phyloP scores from a whole-genome alignment of 2,113 vertebrate species.

The Cromileptes altivelis region DNA sequence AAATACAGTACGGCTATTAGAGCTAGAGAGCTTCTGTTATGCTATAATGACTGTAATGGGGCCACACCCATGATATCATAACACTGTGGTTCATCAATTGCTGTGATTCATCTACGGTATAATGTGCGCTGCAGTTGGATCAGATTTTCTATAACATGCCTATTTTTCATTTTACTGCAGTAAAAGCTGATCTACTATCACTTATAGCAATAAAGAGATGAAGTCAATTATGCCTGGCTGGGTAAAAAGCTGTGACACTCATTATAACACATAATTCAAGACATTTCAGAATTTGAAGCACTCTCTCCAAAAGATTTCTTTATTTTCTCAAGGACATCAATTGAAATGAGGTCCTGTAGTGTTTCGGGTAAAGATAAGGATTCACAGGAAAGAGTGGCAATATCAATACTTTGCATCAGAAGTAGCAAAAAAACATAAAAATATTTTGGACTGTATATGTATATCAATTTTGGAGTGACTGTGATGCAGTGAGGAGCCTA shows the following conservation, averaged over 20 bases:
- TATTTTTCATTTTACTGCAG: slow-evolving; percentile 61
- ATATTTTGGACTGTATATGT: neutral
- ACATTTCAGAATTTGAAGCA: slow-evolving; percentile 44
- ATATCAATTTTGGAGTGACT: slow-evolving; percentile 16
- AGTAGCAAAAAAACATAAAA: neutral
- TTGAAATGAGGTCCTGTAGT: slow-evolving; percentile 9
- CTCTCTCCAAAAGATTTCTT: slow-evolving; percentile 4
- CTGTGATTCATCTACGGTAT: slow-evolving; percentile 49
- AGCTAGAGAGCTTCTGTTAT: slow-evolving; percentile 47
- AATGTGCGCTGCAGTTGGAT: slow-evolving; percentile 51
- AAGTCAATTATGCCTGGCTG: slow-evolving; percentile 47
- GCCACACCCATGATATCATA: slow-evolving; percentile 61
- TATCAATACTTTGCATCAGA: neutral
- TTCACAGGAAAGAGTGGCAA: neutral
- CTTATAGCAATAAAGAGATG: slow-evolving; percentile 52
- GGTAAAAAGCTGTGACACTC: slow-evolving; percentile 48
- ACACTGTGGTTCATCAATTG: slow-evolving; percentile 38
- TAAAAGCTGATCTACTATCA: slow-evolving; percentile 58
- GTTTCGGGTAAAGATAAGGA: slow-evolving; percentile 15
- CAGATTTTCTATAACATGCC: slow-evolving; percentile 43
- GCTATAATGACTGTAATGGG: slow-evolving; percentile 47
- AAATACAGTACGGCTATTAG: slow-evolving; percentile 45
- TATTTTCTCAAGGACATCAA: slow-evolving; percentile 17
- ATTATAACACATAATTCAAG: slow-evolving; percentile 37
- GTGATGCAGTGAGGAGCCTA: slow-evolving; percentile 45